Base-by-base conservation (phyloP, 2,113 vertebrate species). In the Bubalus kerabau region DNA sequence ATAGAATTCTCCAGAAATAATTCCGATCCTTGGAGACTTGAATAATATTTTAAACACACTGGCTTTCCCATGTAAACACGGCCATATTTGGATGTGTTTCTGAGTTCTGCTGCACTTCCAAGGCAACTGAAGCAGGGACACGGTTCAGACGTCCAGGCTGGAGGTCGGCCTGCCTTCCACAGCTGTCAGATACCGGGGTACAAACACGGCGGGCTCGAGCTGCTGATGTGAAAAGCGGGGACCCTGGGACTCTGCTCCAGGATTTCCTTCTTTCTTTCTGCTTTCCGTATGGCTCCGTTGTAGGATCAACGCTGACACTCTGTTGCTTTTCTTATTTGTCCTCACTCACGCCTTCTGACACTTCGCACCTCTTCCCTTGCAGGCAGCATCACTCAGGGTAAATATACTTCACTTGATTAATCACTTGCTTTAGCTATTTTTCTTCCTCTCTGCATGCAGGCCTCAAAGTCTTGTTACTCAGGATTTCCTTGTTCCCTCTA, bases 71-170 rank as follows among this genome's bases (percentile, higher is more conserved):
- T 94, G 97, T 98, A 97, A 97, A 98, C 97, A 97, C 96, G 19
- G 46, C 98, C 98, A 96, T 97, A 98, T 98, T 96, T 97, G 98
- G 98, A 91, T 12, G 93, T 91, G 96, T 98, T 98, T 98, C 96
- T 98, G 97, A 93, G 97, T 91, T 60, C 85, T 82, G 97, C 82
- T 84, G 24, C 26, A 83, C 95, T 93, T 15, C 82, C 59, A 62
- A 6, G n/a, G 91, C 71, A 28, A 46, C 30, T 16, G 40, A 13
- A 26, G 86, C 90, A 52, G 60, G 87, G 95, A 10, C 81, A 19
- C 2, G 1, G 86, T 3, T 36, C 40, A 28, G 92, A 43, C 10
- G 14, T 19, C 40, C 43, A 15, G 1, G 87, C 83, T 36, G 60
- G 88, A 81, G 81, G 59, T 4, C 26, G 4, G 76, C 89, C 88